Base-by-base conservation (phyloP, 2,888 invertebrate species). In the Epistrophe grossulariae region DNA sequence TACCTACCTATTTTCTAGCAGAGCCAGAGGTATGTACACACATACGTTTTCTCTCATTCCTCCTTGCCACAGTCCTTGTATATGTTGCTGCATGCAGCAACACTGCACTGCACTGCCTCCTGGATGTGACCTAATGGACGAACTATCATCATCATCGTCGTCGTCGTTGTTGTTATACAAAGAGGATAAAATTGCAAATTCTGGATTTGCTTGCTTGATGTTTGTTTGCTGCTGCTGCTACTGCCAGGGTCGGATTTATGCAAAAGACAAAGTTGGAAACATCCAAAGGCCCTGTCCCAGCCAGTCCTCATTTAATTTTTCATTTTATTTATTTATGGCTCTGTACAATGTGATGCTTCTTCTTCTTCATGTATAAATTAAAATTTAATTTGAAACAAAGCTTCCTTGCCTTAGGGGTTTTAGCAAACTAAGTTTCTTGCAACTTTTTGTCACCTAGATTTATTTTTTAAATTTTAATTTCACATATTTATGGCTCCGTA, bases 131-230 rank as follows among this genome's bases (percentile, higher is more conserved):
- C 74, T 71, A 79, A 79, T 79, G 84, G 79, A 50, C 71, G 76
- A 76, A 80, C 84, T 84, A 79, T 57, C 70, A 70, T 80, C 84
- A 59, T 59, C 71, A 3, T 24, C 24, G 24, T 24, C 24, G 24
- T 24, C 24, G 24, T 24, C 24, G 24, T 24, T 24, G 24, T 24
- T 24, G 43, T 43, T 62, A 62, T 50, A 72, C 52, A 77, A 68
- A 68, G 74, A 74, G 79, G 43, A 76, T 79, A 60, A 71, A 78
- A 78, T 83, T 83, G 82, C 68, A 83, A 59, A 74, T 70, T 84
- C 74, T 79, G 74, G 45, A 60, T 79, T 62, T 50, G 60, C 35
- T 31, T 7, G 31, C 6, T 31, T 15, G 50, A 59, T 45, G 31
- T 79, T 31, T 52, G 60, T 31, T 60, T 31, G n/a, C n/a, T n/a